These are phyloP conservation scores for Cliona cf. orientalis DNA, from an alignment of 37 sponge, comb jelly and placozoan genomes.

Conservation along the genomic window DNA sequence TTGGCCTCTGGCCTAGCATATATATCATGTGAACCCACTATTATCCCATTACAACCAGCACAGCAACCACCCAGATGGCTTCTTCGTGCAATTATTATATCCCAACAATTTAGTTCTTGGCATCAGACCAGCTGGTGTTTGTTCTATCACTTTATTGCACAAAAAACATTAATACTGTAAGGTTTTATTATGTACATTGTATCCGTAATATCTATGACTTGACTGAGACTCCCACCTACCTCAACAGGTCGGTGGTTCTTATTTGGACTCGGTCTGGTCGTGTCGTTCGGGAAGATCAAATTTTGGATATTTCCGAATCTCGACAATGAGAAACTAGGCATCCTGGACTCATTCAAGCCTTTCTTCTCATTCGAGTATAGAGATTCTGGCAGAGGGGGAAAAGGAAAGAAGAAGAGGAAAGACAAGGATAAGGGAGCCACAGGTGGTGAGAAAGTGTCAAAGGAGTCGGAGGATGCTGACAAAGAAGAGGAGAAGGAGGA, in stretches of 20 bases:
- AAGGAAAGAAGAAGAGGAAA: slow-evolving; percentile 14
- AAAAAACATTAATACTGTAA: too few relatives aligned
- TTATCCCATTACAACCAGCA: too few relatives aligned
- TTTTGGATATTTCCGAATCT: slow-evolving; percentile 85
- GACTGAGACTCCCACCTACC: too few relatives aligned
- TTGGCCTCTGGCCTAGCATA: too few relatives aligned
- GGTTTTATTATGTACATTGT: too few relatives aligned
- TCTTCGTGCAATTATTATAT: too few relatives aligned
- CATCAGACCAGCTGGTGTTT: too few relatives aligned
- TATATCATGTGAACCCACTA: too few relatives aligned
- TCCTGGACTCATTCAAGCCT: slow-evolving; percentile 81
- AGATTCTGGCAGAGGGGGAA: not conserved
- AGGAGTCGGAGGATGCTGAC: not conserved
- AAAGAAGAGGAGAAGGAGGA: not conserved
- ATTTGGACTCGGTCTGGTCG: slow-evolving; percentile 26
- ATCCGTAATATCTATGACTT: too few relatives aligned
- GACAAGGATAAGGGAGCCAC: not conserved
- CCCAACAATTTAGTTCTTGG: too few relatives aligned
- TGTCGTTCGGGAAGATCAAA: slow-evolving; percentile 41
- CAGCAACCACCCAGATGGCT: too few relatives aligned
- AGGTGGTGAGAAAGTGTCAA: not conserved
- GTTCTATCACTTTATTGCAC: too few relatives aligned
- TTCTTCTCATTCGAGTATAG: slow-evolving; percentile 66
- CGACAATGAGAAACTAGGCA: slow-evolving; percentile 64
- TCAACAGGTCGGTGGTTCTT: slow-evolving; percentile 52